Base-by-base conservation (phyloP, 2,797 vertebrate species). In the Aldrovandia affinis region DNA sequence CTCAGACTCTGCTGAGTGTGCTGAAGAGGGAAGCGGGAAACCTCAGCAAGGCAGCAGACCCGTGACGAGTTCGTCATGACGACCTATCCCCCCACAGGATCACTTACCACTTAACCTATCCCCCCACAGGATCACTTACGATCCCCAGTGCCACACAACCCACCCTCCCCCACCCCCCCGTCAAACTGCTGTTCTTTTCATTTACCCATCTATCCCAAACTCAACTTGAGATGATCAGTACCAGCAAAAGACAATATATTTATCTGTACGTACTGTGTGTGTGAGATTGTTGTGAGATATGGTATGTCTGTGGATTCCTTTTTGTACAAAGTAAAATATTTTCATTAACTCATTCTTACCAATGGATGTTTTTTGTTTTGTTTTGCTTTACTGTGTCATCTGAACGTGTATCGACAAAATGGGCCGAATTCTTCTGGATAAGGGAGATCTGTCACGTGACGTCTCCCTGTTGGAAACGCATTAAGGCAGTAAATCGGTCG, bases 1-100 rank as follows among this genome's bases (percentile, higher is more conserved):
- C 97, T 1, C 97, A 99, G 94, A 97, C 96, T 1, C 90, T 99
- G 77, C 95, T 98, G 15, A 97, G 92, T 9, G 96, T 96, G 59
- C 91, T 99, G 88, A 98, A 98, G 92, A 95, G 94, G 89, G 97
- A 98, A 89, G 93, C 95, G 0, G 96, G 95, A 83, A 97, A 96
- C 90, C 93, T 97, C 75, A 94, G 91, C 78, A 97, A 96, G 93
- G 94, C 93, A 85, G 94, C 95, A 0, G 93, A 95, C 68, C 90
- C 92, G 0, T 89, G 93, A 63, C 91, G 88, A 65, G 84, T 47
- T 9, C 42, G 61, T 73, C 90, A 90, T 82, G 89, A 90, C 68
- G 89, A 87, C 80, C 89, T 86, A 92, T 59, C 3, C 54, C 28
- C 68, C 2, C n/a, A 33, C 57, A 65, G 44, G 33, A 52, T 52